These are phyloP conservation scores for Gadus chalcogrammus DNA, from an alignment of 2,113 vertebrate species.

Conservation along the genomic window DNA sequence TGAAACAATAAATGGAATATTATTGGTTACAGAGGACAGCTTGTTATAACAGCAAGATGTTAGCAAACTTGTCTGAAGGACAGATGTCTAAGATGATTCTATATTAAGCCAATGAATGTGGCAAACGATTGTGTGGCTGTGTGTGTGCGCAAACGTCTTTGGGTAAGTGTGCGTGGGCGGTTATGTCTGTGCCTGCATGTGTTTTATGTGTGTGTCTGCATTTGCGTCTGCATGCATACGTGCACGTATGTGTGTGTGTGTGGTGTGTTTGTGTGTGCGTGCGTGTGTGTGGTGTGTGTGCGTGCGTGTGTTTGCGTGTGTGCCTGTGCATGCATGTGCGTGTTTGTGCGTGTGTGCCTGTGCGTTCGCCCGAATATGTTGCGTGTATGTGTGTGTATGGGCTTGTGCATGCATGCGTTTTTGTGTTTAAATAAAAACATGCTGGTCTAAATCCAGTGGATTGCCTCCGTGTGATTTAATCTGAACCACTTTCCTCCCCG, in stretches of 20 bases:
- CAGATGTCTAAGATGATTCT: background rate
- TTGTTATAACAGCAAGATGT: background rate
- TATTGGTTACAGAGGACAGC: background rate
- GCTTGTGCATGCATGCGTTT: too few relatives aligned
- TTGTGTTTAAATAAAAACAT: too few relatives aligned
- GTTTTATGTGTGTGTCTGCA: background rate
- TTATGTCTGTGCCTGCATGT: background rate
- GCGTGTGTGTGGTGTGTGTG: background rate
- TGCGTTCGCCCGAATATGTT: background rate
- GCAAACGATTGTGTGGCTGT: background rate
- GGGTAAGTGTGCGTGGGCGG: background rate
- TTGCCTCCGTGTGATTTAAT: slow-evolving; percentile 53
- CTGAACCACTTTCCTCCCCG: slow-evolving; percentile 36
- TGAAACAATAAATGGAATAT: too few relatives aligned
- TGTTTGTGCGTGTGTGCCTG: background rate
- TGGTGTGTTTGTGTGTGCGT: background rate
- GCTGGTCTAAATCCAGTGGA: slow-evolving; percentile 43
- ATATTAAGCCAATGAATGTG: background rate
- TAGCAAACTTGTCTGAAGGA: background rate
- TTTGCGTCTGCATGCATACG: too few relatives aligned
- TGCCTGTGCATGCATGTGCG: background rate
- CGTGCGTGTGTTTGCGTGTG: background rate
- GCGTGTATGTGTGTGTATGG: background rate
- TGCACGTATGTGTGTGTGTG: background rate
- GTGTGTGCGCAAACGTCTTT: too few relatives aligned